Conservation (phyloP, 2,797 vertebrate species). For the Crax fasciolata region DNA sequence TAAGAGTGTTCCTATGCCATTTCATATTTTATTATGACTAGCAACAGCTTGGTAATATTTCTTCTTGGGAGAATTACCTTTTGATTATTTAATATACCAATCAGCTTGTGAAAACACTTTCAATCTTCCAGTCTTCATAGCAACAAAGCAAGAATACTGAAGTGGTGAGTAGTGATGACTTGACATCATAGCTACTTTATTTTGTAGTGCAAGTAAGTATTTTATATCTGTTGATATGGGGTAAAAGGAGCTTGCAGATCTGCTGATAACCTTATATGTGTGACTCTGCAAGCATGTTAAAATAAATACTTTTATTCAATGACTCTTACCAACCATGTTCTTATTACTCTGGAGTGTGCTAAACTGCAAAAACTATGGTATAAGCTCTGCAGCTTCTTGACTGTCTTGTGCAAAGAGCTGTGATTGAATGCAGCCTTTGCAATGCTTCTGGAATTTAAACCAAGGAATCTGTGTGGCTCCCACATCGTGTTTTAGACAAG, state of each 20-base stretch:
- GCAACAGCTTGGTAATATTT: not conserved
- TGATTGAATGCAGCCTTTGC: not conserved
- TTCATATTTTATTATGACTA: not conserved
- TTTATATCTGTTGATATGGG: not conserved
- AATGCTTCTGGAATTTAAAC: not conserved
- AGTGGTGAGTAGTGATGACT: not conserved
- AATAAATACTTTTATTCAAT: slow-evolving; percentile 51
- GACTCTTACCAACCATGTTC: not conserved
- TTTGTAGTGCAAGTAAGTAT: not conserved
- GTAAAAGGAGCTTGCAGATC: not conserved
- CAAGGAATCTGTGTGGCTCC: not conserved
- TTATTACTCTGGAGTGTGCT: fast-evolving
- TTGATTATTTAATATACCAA: not conserved
- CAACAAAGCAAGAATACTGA: not conserved
- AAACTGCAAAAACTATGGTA: not conserved
- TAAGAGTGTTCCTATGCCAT: slow-evolving; percentile 68
- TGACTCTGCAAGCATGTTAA: not conserved
- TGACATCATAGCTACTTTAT: not conserved
- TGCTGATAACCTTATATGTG: not conserved
- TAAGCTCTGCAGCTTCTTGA: fast-evolving
- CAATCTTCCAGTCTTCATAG: not conserved
- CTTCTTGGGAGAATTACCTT: not conserved
- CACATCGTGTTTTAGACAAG: fast-evolving
- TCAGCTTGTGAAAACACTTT: not conserved
- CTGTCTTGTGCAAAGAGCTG: not conserved